These are phyloP conservation scores for Ondatra zibethicus DNA, from an alignment of 2,113 vertebrate species.

Conservation along the genomic window DNA sequence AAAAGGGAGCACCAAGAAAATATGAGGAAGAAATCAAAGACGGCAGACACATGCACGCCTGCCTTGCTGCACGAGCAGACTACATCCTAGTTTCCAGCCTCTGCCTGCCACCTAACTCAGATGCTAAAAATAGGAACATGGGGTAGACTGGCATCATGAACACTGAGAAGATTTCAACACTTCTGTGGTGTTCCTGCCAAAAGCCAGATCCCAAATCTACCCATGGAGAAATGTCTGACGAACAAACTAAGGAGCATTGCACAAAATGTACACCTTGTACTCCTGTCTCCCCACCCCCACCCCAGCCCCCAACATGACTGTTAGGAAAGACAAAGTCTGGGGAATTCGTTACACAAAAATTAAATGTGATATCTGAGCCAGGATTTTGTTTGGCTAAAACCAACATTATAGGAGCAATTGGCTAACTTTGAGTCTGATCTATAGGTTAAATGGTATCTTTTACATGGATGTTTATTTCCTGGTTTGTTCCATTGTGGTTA, in stretches of 20 bases:
- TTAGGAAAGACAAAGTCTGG: background rate
- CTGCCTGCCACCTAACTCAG: background rate
- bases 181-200: background rate
- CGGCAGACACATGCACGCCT: rapidly evolving
- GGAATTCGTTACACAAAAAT: conserved; percentile 21
- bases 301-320: background rate
- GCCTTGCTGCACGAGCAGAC: background rate
- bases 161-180: background rate
- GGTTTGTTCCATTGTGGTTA: background rate
- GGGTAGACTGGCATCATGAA: background rate
- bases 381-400: background rate
- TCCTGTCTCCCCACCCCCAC: background rate
- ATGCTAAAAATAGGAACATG: conserved; percentile 3
- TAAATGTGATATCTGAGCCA: background rate
- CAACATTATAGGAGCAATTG: conserved; percentile 19
- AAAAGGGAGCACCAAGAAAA: background rate
- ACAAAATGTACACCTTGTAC: background rate
- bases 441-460: background rate
- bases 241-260: background rate
- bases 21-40: background rate
- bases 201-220: conserved; percentile 1
- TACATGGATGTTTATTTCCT: background rate
- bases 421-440: background rate
- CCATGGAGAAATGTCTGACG: conserved; percentile 10
- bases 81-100: background rate